Evolutionary conservation across 2,888 invertebrate species (phyloP).

Genomic region (Trisateles emortualis): DNA sequence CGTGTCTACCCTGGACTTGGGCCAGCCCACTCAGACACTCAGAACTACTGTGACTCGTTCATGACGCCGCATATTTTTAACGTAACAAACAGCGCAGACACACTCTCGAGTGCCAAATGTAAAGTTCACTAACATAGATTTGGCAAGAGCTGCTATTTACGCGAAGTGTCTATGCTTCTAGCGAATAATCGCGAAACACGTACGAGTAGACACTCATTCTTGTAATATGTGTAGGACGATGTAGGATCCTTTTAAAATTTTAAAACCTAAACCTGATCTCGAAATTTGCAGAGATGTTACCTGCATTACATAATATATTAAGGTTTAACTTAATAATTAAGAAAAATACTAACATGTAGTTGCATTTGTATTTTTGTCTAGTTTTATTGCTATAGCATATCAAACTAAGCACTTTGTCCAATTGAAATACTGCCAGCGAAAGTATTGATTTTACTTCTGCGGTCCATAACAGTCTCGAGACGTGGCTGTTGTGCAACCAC

Average conservation of each 20-base stretch:
- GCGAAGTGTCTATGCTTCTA: constrained; percentile 68
- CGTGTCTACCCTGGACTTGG: constrained; percentile 68
- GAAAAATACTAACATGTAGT: too few species aligned
- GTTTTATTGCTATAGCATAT: not conserved
- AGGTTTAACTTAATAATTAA: too few species aligned
- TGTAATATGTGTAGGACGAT: constrained; percentile 33
- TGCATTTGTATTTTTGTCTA: too few species aligned
- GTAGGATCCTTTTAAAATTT: constrained; percentile 19
- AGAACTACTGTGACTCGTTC: constrained; percentile 76
- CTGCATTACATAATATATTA: not conserved
- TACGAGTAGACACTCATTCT: constrained; percentile 48
- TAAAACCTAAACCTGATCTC: constrained; percentile 5
- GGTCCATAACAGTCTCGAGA: not conserved
- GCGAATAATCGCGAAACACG: constrained; percentile 57
- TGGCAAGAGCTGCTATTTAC: constrained; percentile 81
- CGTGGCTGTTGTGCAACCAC: not conserved
- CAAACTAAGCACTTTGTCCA: not conserved
- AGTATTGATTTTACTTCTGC: not conserved
- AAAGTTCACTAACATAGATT: constrained; percentile 86
- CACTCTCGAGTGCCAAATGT: constrained; percentile 82
- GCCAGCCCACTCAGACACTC: constrained; percentile 74
- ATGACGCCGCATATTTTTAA: constrained; percentile 86
- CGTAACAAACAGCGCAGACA: constrained; percentile 82
- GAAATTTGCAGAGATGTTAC: not conserved
- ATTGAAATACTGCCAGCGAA: not conserved